phyloP scores from a whole-genome alignment of 1,140 invertebrate genomes.

The Bursaphelenchus mucronatus region DNA sequence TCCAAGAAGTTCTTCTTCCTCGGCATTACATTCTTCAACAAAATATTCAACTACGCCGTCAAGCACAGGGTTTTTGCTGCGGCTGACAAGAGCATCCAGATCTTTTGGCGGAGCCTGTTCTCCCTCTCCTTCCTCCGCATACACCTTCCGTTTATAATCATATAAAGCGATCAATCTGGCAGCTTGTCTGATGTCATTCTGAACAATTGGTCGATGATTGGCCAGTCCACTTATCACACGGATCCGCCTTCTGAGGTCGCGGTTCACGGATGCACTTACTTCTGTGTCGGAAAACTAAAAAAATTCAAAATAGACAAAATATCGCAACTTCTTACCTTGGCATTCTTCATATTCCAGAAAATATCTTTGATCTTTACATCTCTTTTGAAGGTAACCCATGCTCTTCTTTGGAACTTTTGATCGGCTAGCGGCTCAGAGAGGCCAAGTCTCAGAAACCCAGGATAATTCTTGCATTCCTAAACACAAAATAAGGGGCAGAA shows the following conservation, averaged over 20 bases:
- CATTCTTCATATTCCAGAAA: constrained; percentile 96
- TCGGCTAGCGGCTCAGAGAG: constrained; percentile 93
- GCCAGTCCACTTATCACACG: constrained; percentile 86
- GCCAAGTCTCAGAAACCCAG: constrained; percentile 89
- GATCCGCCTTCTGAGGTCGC: constrained; percentile 84
- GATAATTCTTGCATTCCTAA: constrained; percentile 85
- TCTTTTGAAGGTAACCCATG: constrained; percentile 94
- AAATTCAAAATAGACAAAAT: not conserved
- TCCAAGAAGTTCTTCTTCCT: constrained; percentile 91
- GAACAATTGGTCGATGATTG: constrained; percentile 71
- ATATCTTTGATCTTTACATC: constrained; percentile 98
- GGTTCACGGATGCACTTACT: constrained; percentile 85
- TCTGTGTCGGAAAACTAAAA: constrained; percentile 79
- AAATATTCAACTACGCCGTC: constrained; percentile 96
- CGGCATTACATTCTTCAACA: constrained; percentile 94
- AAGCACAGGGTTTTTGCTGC: constrained; percentile 87
- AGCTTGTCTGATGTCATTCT: constrained; percentile 65
- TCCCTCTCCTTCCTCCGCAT: constrained; percentile 66
- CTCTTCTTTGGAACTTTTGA: constrained; percentile 84
- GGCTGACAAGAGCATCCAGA: constrained; percentile 65
- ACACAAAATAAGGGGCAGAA: constrained; percentile 28
- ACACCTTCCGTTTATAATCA: constrained; percentile 77
- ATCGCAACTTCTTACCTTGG: constrained; percentile 69
- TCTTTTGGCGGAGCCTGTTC: constrained; percentile 28
- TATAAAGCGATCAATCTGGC: constrained; percentile 91